Evolutionary conservation across 2,113 vertebrate genomes (phyloP).

Genomic region (Entosphenus tridentatus): DNA sequence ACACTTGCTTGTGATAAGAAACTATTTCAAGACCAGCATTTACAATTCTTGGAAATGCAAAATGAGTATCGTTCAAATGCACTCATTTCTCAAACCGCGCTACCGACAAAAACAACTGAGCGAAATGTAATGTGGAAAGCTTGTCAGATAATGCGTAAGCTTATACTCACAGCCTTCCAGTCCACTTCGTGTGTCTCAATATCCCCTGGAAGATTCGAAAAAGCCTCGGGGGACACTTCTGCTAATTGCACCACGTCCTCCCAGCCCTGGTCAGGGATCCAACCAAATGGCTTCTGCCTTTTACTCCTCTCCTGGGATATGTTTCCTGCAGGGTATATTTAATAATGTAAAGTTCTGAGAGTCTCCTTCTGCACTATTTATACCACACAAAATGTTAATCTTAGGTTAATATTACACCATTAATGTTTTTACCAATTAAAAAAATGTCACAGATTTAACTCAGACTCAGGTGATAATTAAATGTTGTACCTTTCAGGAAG

Average conservation of each 20-base stretch:
- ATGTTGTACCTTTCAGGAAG: conserved; percentile 59
- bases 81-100: no score
- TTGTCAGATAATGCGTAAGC: no score
- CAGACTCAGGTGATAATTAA: neutral
- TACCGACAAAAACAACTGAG: no score
- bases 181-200: conserved; percentile 26
- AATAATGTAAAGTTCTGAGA: neutral
- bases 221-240: conserved; percentile 37
- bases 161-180: conserved; percentile 47
- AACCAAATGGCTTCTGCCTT: conserved; percentile 36
- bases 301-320: conserved; percentile 63
- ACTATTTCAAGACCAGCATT: no score
- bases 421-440: neutral
- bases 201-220: conserved; percentile 43
- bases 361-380: neutral
- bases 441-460: neutral
- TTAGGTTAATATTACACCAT: neutral
- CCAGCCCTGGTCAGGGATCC: conserved; percentile 78
- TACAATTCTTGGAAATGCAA: no score
- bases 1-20: no score
- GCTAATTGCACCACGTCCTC: conserved; percentile 55
- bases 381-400: neutral
- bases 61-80: no score
- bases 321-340: conserved; percentile 36
- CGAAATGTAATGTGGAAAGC: no score